These are phyloP conservation scores for Zaprionus bogoriensis DNA, from an alignment of 2,888 invertebrate genomes.

Conservation along the genomic window DNA sequence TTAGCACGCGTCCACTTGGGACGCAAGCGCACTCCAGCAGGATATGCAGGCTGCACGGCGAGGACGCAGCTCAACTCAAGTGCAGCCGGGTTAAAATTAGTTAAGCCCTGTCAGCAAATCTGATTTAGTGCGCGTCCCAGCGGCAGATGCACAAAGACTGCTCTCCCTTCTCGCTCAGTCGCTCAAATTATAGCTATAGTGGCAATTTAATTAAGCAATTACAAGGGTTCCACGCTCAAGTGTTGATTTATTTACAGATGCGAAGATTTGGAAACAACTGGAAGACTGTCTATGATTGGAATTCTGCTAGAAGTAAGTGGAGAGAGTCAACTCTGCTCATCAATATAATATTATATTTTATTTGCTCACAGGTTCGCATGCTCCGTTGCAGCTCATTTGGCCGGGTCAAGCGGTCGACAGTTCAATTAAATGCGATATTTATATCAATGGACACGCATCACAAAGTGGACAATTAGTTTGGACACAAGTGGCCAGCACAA, in stretches of 20 bases:
- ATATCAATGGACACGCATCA: conserved; percentile 65
- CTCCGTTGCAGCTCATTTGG: conserved; percentile 37
- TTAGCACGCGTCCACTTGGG: conserved; percentile 80
- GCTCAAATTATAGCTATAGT: conserved; percentile 69
- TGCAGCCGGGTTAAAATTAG: conserved; percentile 77
- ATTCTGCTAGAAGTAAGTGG: background rate
- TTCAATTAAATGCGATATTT: conserved; percentile 73
- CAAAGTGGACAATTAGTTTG: conserved; percentile 62
- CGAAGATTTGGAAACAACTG: background rate
- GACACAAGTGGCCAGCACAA: conserved; percentile 32
- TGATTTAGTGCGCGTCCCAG: conserved; percentile 70
- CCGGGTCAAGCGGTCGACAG: conserved; percentile 48
- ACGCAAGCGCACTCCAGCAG: conserved; percentile 51
- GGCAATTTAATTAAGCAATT: conserved; percentile 77
- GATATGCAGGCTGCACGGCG: conserved; percentile 63
- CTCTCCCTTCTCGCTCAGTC: conserved; percentile 3
- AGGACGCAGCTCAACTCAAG: conserved; percentile 55
- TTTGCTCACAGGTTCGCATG: background rate
- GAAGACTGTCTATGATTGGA: background rate
- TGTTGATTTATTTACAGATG: conserved; percentile 64
- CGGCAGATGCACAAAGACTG: conserved; percentile 61
- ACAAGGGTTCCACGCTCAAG: conserved; percentile 50
- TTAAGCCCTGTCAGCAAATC: conserved; percentile 79
- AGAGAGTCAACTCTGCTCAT: background rate
- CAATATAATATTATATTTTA: background rate